phyloP scores from a whole-genome alignment of 2,797 vertebrate species.

The Myripristis jacobus region DNA sequence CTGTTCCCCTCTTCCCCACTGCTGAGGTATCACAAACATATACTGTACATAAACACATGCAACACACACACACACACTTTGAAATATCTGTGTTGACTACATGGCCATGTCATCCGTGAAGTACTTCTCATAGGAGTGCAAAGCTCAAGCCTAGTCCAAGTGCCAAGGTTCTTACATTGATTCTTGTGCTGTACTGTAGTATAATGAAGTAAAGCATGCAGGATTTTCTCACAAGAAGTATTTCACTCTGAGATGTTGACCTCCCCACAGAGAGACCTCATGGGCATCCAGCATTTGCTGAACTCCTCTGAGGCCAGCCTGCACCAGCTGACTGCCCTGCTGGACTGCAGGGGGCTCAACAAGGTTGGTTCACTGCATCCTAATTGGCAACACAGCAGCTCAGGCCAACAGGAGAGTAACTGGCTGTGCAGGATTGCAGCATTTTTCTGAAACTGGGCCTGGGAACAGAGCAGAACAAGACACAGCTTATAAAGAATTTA shows the following conservation, averaged over 20 bases:
- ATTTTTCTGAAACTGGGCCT: constrained; percentile 19
- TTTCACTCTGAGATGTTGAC: constrained; percentile 23
- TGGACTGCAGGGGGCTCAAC: constrained; percentile 96
- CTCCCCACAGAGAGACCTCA: constrained; percentile 88
- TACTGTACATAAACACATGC: constrained; percentile 9
- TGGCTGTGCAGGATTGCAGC: constrained; percentile 27
- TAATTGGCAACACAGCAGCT: constrained; percentile 48
- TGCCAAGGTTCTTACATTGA: too few species aligned
- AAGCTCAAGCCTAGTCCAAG: too few species aligned
- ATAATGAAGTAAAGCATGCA: neutral
- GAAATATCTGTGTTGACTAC: neutral
- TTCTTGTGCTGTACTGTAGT: neutral
- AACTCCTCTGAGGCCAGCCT: constrained; percentile 92
- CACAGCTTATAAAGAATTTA: neutral
- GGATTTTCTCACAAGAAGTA: neutral
- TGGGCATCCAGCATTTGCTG: constrained; percentile 89
- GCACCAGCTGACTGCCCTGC: constrained; percentile 94
- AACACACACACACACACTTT: constrained; percentile 1
- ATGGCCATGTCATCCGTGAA: too few species aligned
- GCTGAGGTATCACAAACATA: constrained; percentile 84
- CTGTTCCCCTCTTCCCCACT: constrained; percentile 90
- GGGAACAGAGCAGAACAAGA: neutral
- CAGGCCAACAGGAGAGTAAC: constrained; percentile 48
- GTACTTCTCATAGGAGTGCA: too few species aligned
- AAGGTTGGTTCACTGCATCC: constrained; percentile 84